These are phyloP conservation scores for Linepithema humile DNA, from an alignment of 1,140 invertebrate species.

Conservation along the genomic window DNA sequence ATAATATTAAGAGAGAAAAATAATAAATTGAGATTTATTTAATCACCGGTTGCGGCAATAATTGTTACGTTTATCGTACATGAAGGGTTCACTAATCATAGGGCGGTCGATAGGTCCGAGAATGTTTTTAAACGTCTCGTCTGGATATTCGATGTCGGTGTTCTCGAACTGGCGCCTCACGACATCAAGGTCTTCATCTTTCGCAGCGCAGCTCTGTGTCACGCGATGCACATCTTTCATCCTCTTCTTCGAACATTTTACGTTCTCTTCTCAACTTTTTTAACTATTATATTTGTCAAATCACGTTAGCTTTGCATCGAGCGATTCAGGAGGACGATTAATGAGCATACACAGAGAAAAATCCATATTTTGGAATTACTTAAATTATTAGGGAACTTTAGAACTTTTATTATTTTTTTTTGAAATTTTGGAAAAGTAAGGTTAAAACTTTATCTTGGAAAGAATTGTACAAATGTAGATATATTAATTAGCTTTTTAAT, in stretches of 20 bases:
- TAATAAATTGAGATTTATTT: slow-evolving; percentile 24
- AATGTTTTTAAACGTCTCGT: slow-evolving; percentile 27
- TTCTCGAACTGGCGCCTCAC: slow-evolving; percentile 18
- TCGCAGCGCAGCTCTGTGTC: slow-evolving; percentile 59
- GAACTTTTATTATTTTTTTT: no score
- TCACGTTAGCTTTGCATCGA: no score
- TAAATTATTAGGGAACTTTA: no score
- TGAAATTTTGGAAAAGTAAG: no score
- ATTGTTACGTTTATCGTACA: slow-evolving; percentile 6
- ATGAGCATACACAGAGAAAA: no score
- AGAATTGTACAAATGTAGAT: no score
- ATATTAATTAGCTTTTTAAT: neutral
- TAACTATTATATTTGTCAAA: slow-evolving; percentile 53
- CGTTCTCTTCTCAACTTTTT: neutral
- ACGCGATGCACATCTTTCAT: slow-evolving; percentile 10
- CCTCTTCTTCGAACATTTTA: slow-evolving; percentile 7
- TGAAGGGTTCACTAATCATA: slow-evolving; percentile 24
- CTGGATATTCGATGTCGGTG: slow-evolving; percentile 13
- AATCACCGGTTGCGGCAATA: slow-evolving; percentile 16
- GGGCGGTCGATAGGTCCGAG: neutral
- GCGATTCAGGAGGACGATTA: no score
- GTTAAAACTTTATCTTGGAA: no score
- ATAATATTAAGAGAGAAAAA: slow-evolving; percentile 1
- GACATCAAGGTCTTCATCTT: slow-evolving; percentile 45
- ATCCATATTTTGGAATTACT: no score